Base-by-base conservation (phyloP, 2,113 vertebrate species). In the Salvelinus namaycush region DNA sequence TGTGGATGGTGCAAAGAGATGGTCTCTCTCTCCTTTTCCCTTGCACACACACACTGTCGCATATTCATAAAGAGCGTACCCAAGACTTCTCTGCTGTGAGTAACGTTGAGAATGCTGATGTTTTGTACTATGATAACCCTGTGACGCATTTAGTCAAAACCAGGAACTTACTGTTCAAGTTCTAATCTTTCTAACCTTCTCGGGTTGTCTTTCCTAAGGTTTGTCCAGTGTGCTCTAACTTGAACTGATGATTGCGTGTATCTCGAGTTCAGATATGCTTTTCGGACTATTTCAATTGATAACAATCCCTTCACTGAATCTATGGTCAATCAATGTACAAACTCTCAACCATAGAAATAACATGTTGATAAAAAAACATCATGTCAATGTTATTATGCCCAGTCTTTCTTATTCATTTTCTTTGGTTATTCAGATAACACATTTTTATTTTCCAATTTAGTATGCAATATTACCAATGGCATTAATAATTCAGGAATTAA, bases 1-100 rank as follows among this genome's bases (percentile, higher is more conserved):
- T 70, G 22, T 11, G 65, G 65, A 5, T 87, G 60, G 83, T 80
- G 20, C 78, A 81, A 48, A 66, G 67, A 81, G 59, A 73, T 64
- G 51, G 78, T 11, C 27, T 14, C 51, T 75, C 48, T 62, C 31
- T 73, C 51, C 34, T 34, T 73, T 20, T 83, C 68, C 4, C 65
- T 48, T 77, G 24, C 60, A 49, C 62, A 62, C 80, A 74, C 72
- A 59, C 70, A 70, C 11, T 18, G 14, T 8, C 66, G 16, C 66
- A 27, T 13, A 27, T 72, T 76, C 77, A 67, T 39, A 9, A 57
- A 20, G 54, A 62, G 18, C 22, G n/a, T 62, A 9, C n/a, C 59
- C n/a, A 22, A 62, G n/a, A 16, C 59, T 22, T 67, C 26, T 67
- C 22, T 67, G 65, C 65, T 67, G 65, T 14, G 24, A 26, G 65